These are phyloP conservation scores for Fratercula arctica DNA, from an alignment of 2,797 vertebrate genomes.

Conservation along the genomic window DNA sequence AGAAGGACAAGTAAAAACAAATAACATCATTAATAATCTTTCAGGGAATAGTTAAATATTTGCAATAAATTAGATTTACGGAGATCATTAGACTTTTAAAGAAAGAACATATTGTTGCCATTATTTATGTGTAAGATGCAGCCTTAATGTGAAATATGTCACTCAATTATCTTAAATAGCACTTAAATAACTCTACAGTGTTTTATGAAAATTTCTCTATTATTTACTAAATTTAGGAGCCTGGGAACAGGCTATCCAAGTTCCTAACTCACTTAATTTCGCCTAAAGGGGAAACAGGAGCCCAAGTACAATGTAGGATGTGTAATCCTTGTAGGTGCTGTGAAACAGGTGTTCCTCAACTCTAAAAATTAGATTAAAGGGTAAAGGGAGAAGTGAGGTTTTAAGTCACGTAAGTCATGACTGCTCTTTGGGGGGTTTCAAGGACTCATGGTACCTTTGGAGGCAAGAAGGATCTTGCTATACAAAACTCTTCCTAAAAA, in stretches of 20 bases:
- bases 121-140: slow-evolving; percentile 47
- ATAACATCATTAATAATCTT: slow-evolving; percentile 55
- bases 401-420: not conserved
- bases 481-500: not conserved
- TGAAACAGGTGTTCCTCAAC: not conserved
- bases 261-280: not conserved
- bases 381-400: not conserved
- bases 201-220: not conserved
- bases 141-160: slow-evolving; percentile 10
- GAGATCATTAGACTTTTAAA: slow-evolving; percentile 51
- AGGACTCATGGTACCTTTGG: not conserved
- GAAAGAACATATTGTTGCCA: slow-evolving; percentile 34
- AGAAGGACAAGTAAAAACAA: slow-evolving; percentile 44
- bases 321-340: not conserved
- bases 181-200: not conserved
- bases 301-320: not conserved
- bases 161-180: slow-evolving; percentile 40
- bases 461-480: not conserved
- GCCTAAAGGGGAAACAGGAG: not conserved
- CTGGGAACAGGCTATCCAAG: not conserved
- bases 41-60: slow-evolving; percentile 48
- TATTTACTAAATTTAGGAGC: not conserved
- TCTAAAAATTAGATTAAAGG: not conserved
- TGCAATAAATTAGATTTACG: slow-evolving; percentile 22
- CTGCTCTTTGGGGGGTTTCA: not conserved